A percentile compares a stretch with the other conserved stretches of the same genome.
Conservation (phyloP, 2,113 vertebrate species). For the human (Homo sapiens) region GRCh38 chr18:24530501-24531000, state of each 20-base stretch:
- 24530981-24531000: conserved; percentile 65
- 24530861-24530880: conserved; percentile 70
- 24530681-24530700: background rate
- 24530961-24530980: conserved; percentile 77
- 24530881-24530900: conserved; percentile 67
- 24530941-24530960: conserved; percentile 56
- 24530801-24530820: conserved; percentile 64
- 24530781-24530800: conserved; percentile 36
- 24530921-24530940: conserved; percentile 70
- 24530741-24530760: background rate
- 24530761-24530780: background rate
- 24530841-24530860: conserved; percentile 73
- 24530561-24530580: background rate
- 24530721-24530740: conserved; percentile 39
- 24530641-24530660: background rate
- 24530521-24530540: background rate
- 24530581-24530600: background rate
- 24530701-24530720: background rate
- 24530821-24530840: conserved; percentile 73
- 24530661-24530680: background rate
- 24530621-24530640: background rate
- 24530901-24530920: conserved; percentile 77
- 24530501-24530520: background rate
- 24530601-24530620: background rate
- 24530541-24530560: background rate